Evolutionary conservation across 2,113 vertebrate genomes (phyloP).

Genomic region (Hucho hucho): DNA sequence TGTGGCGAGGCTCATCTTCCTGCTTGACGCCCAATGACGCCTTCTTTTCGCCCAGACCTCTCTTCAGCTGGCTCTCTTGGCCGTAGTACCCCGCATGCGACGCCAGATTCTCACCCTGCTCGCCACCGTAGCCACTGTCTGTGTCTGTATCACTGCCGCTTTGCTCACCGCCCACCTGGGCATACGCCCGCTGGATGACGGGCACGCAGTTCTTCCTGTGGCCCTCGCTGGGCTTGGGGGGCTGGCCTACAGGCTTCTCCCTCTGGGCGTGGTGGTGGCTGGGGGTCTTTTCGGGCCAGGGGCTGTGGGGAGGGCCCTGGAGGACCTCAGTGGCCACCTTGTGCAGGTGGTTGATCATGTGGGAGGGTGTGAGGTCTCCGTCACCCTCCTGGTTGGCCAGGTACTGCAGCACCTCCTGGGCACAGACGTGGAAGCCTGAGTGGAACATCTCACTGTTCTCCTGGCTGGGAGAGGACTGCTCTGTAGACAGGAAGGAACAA

Average conservation of each 20-base stretch:
- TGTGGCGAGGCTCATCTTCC: constrained; percentile 85
- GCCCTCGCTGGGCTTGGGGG: constrained; percentile 74
- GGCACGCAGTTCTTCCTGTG: constrained; percentile 96
- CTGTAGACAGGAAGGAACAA: constrained; percentile 37
- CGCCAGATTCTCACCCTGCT: constrained; percentile 84
- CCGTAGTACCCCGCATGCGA: constrained; percentile 68
- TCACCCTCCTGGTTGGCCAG: constrained; percentile 83
- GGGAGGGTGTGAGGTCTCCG: constrained; percentile 80
- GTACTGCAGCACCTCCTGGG: constrained; percentile 92
- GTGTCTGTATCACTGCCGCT: constrained; percentile 97
- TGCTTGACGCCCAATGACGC: constrained; percentile 79
- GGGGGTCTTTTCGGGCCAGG: constrained; percentile 41
- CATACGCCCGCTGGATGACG: constrained; percentile 91
- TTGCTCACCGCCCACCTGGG: constrained; percentile 83
- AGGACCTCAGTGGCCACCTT: constrained; percentile 86
- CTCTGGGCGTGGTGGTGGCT: constrained; percentile 61
- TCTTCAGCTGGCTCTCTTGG: constrained; percentile 79
- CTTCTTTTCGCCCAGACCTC: constrained; percentile 71
- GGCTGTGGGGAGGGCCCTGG: constrained; percentile 61
- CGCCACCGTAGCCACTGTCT: constrained; percentile 95
- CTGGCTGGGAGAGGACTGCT: constrained; percentile 77
- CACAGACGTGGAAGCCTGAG: constrained; percentile 95
- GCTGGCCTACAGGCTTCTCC: constrained; percentile 70
- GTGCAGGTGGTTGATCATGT: constrained; percentile 87
- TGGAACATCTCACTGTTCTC: constrained; percentile 91